Percentiles rank a stretch among this genome's conserved stretches.
Evolutionary conservation across 2,113 vertebrate genomes (phyloP).

Genomic region (Calidris pygmaea): DNA sequence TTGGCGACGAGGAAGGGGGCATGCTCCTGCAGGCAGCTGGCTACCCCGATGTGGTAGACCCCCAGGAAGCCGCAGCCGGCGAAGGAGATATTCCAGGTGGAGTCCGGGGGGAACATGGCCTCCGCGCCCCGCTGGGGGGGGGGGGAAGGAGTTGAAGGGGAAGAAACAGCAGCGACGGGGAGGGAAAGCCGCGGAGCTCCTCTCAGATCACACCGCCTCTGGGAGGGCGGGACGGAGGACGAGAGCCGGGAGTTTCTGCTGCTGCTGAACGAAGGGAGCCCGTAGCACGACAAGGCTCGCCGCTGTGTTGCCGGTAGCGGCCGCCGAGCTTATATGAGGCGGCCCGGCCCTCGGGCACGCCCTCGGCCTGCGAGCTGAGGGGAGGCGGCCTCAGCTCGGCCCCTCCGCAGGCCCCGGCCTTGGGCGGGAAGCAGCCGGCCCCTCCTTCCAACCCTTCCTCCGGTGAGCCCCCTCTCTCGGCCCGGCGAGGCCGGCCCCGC

Average conservation of each 20-base stretch:
- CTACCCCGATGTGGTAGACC: constrained; percentile 94
- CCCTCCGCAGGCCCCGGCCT: not conserved
- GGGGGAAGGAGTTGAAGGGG: not conserved
- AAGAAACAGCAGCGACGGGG: not conserved
- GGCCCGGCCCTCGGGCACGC: not conserved
- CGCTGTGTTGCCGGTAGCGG: rapidly evolving
- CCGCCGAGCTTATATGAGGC: not conserved
- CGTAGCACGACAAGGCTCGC: rapidly evolving
- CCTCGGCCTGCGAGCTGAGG: not conserved
- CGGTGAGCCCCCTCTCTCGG: not conserved
- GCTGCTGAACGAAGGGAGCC: rapidly evolving
- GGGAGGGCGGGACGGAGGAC: not conserved
- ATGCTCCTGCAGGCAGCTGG: constrained; percentile 90
- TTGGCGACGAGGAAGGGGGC: constrained; percentile 91
- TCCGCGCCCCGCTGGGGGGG: not conserved
- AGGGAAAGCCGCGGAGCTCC: not conserved
- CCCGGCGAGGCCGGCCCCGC: rapidly evolving
- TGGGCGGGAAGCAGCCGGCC: not conserved
- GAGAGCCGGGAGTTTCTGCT: rapidly evolving
- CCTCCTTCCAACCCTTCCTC: constrained; percentile 25
- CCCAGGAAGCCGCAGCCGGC: constrained; percentile 96
- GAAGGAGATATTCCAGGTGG: constrained; percentile 95
- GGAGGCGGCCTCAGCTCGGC: not conserved
- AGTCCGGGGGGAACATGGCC: constrained; percentile 88
- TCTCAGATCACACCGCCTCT: not conserved